Evolutionary conservation across 2,888 invertebrate genomes (phyloP), one percentile per base, ranked within the genome.

Genomic region (Epinotia nisella): DNA sequence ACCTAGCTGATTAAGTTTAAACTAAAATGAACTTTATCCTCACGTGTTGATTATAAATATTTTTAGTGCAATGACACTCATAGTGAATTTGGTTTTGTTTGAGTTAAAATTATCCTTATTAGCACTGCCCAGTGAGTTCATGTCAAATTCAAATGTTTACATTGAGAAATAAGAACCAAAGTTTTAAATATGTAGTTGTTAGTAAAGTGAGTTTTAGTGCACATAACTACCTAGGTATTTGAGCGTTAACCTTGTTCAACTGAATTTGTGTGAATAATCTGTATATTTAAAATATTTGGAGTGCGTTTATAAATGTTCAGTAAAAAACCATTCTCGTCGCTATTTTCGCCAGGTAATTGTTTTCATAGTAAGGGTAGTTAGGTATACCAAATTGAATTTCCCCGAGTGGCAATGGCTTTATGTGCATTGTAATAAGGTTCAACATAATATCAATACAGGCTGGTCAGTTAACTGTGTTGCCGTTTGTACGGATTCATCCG

Each of bases 301-400:
- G 9, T 9, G 2, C 41, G 51, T 19, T 24, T 19, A 49, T 69
- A 60, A 74, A 72, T 76, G 74, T 64, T 19, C 60, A 61, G 70
- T 15, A 76, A 74, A 72, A n/a, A 72, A 19, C 59, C 69, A 4
- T 72, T 75, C 39, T 72, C 64, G 13, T 70, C 69, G 10, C 58
- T 75, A 15, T 75, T 72, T 35, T 75, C 72, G 13, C 21, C 60
- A 49, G 72, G 66, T 56, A 71, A 2, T 15, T 61, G 21, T 24
- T 24, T 24, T n/a, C n/a, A n/a, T n/a, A n/a, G n/a, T n/a, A n/a
- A n/a, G n/a, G n/a, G n/a, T n/a, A n/a, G n/a, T n/a, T n/a, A n/a
- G n/a, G n/a, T n/a, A n/a, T n/a, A n/a, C n/a, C n/a, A n/a, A n/a
- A n/a, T n/a, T n/a, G n/a, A n/a, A n/a, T n/a, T n/a, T n/a, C n/a